Evolutionary conservation across 2,888 invertebrate species (phyloP).

Genomic region (Rosalia funebris): DNA sequence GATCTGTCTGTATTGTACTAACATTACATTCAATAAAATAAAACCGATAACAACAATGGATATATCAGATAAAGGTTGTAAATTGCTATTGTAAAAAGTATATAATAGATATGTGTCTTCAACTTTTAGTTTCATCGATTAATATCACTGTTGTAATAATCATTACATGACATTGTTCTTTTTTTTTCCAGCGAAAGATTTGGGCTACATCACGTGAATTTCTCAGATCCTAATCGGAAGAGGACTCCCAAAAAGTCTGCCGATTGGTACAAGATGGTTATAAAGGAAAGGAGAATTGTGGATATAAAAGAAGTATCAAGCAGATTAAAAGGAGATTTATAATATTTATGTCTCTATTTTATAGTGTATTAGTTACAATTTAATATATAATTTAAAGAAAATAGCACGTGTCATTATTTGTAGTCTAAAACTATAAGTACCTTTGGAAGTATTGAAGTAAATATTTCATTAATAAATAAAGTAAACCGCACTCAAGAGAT

Average conservation of each 20-base stretch:
- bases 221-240: conserved; percentile 67
- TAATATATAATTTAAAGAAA: not conserved
- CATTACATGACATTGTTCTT: too few relatives aligned
- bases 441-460: too few relatives aligned
- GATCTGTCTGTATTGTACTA: too few relatives aligned
- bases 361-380: not conserved
- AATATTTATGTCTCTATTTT: not conserved
- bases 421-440: not conserved
- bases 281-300: conserved; percentile 52
- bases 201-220: conserved; percentile 75
- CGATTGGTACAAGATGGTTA: conserved; percentile 66
- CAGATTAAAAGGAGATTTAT: conserved; percentile 25
- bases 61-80: too few relatives aligned
- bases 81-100: too few relatives aligned
- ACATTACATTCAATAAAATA: too few relatives aligned
- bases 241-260: conserved; percentile 73
- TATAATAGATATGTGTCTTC: too few relatives aligned
- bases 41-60: too few relatives aligned
- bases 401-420: not conserved
- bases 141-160: too few relatives aligned
- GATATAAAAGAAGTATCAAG: conserved; percentile 29
- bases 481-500: too few relatives aligned
- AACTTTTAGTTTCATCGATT: too few relatives aligned
- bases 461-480: too few relatives aligned
- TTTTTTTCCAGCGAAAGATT: conserved; percentile 69